Conservation (phyloP, 2,888 invertebrate genomes). For the Sarcophaga variegata region DNA sequence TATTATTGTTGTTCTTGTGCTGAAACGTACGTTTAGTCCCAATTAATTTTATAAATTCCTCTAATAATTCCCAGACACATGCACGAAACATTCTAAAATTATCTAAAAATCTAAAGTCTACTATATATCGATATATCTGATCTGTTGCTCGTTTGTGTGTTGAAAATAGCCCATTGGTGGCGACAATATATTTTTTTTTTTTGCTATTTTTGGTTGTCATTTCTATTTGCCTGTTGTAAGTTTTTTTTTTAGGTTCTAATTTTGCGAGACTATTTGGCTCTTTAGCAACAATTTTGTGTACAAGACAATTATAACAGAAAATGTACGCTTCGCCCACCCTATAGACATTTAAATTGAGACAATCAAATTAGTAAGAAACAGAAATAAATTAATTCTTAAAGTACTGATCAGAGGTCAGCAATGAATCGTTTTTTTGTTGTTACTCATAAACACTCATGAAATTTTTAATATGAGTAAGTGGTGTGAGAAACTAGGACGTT, state of each 20-base stretch:
- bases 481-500: too few species aligned
- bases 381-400: too few species aligned
- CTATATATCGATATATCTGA: neutral
- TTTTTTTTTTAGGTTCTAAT: slow-evolving; percentile 1
- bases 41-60: too few species aligned
- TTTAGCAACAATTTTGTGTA: neutral
- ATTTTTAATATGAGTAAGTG: too few species aligned
- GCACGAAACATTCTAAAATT: neutral
- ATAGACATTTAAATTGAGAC: neutral
- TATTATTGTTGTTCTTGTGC: neutral
- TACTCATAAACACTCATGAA: too few species aligned
- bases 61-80: neutral
- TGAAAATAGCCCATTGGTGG: neutral
- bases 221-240: neutral
- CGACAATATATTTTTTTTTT: neutral
- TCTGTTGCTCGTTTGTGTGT: neutral
- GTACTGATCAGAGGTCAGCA: too few species aligned
- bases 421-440: too few species aligned
- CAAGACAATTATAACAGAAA: neutral
- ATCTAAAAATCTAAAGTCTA: neutral
- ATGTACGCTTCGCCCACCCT: neutral
- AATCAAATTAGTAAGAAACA: too few species aligned
- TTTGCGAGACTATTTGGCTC: slow-evolving; percentile 37
- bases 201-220: neutral
- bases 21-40: neutral